Base-by-base conservation (phyloP, 2,797 vertebrate genomes). In the Gymnoscopelus microlampas region DNA sequence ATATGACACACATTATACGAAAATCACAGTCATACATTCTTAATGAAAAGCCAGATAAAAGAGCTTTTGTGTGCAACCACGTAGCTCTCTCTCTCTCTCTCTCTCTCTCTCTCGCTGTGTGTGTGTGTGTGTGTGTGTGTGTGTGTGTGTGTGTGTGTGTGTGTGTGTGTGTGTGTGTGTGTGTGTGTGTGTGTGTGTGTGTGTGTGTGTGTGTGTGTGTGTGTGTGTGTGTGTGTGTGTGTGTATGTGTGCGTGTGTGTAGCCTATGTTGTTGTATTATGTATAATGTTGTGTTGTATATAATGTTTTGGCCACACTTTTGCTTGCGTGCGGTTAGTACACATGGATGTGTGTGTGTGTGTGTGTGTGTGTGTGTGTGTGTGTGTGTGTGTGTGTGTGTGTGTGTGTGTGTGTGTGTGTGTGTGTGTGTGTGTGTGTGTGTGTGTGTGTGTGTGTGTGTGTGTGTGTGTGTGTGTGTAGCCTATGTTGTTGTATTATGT, bases 1-100 rank as follows among this genome's bases (percentile, higher is more conserved):
- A 92, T 93, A 90, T 91, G 91, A 92, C 89, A 91, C 90, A 89
- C 88, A 90, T 93, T 91, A 93, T 89, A 85, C 81, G 88, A 88
- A 91, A 93, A 93, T 89, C 86, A 86, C 88, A 89, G 79, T 90
- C 89, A 86, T 91, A 91, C 89, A 92, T 92, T 90, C 88, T 91
- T 90, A 92, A 93, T 91, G 90, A 84, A 87, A 78, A 70, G 76
- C 74, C 68, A 78, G 80, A 86, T 87, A 86, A 90, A 87, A 84
- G 79, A 70, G 82, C 66, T 63, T 83, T 73, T 61, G 53, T 71
- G 74, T 80, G 76, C 77, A 81, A 78, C 53, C 69, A 23, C 78
- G 70, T 70, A 75, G 68, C 50, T 47, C 64, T 48, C 66, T 32
- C 53, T 70, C 35, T 62, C 47, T 64, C 74, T 62, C 76, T 81